phyloP scores from a whole-genome alignment of 1,140 invertebrate species.

The Micrasema longulum region DNA sequence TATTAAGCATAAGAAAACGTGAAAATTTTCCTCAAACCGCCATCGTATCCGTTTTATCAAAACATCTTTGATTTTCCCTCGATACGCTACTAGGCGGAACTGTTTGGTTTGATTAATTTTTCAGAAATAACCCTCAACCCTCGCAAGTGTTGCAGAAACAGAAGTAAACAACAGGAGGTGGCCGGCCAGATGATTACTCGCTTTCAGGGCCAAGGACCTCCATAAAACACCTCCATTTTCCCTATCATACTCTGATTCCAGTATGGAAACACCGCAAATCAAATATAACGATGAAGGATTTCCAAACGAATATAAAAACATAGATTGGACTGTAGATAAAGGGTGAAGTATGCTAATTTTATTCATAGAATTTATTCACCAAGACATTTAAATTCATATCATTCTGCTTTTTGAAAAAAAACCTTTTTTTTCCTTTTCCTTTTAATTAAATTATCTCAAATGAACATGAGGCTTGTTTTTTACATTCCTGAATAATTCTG shows the following conservation, averaged over 20 bases:
- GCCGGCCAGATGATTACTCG: slow-evolving; percentile 18
- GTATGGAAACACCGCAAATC: background rate
- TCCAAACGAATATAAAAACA: slow-evolving; percentile 22
- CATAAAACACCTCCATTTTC: slow-evolving; percentile 4
- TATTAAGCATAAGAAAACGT: too few relatives aligned
- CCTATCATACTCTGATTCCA: background rate
- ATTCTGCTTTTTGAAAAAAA: background rate
- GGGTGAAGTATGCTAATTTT: slow-evolving; percentile 14
- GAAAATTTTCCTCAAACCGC: too few relatives aligned
- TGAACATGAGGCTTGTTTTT: too few relatives aligned
- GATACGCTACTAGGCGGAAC: too few relatives aligned
- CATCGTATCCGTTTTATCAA: too few relatives aligned
- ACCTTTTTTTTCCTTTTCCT: too few relatives aligned
- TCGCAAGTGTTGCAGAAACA: too few relatives aligned
- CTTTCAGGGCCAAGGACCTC: slow-evolving; percentile 9
- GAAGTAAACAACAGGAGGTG: background rate
- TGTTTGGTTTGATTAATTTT: too few relatives aligned
- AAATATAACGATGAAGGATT: background rate
- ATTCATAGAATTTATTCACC: slow-evolving; percentile 14
- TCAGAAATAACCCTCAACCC: too few relatives aligned
- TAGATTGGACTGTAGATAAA: slow-evolving; percentile 11
- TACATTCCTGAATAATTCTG: too few relatives aligned
- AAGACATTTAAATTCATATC: slow-evolving; percentile 2
- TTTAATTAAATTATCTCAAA: too few relatives aligned
- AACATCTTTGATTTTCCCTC: too few relatives aligned